A percentile compares a stretch with the other conserved stretches of the same genome.
Evolutionary conservation across 1,140 invertebrate species (phyloP).

Genomic region (Cyclargus thomasi): DNA sequence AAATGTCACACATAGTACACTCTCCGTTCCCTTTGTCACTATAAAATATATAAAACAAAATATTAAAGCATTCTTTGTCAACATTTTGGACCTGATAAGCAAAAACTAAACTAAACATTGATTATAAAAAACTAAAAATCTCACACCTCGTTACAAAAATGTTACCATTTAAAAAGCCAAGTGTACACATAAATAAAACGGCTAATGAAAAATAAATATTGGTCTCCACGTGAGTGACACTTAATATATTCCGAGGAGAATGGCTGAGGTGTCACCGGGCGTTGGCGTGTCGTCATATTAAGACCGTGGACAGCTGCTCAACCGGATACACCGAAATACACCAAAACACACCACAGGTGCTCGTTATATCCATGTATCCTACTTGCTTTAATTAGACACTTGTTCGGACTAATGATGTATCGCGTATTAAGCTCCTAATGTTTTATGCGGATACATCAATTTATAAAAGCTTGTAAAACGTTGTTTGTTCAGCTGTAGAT

Average conservation of each 20-base stretch:
- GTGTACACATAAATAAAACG: not conserved
- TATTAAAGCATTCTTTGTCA: too few relatives aligned
- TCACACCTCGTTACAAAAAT: not conserved
- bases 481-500: too few relatives aligned
- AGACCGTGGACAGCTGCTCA: not conserved
- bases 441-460: too few relatives aligned
- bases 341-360: conserved; percentile 12
- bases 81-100: too few relatives aligned
- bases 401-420: not conserved
- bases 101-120: too few relatives aligned
- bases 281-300: not conserved
- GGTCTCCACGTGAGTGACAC: conserved; percentile 6
- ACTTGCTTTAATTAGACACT: conserved; percentile 11
- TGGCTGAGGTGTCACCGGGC: not conserved
- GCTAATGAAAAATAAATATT: conserved; percentile 12
- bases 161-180: not conserved
- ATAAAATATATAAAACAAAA: too few relatives aligned
- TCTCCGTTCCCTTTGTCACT: too few relatives aligned
- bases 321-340: conserved; percentile 5
- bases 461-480: too few relatives aligned
- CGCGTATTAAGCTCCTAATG: too few relatives aligned
- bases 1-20: too few relatives aligned
- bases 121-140: too few relatives aligned
- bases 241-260: conserved; percentile 8
- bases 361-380: not conserved